These are phyloP conservation scores for Plectropomus leopardus DNA, from an alignment of 2,113 vertebrate species.

Conservation along the genomic window DNA sequence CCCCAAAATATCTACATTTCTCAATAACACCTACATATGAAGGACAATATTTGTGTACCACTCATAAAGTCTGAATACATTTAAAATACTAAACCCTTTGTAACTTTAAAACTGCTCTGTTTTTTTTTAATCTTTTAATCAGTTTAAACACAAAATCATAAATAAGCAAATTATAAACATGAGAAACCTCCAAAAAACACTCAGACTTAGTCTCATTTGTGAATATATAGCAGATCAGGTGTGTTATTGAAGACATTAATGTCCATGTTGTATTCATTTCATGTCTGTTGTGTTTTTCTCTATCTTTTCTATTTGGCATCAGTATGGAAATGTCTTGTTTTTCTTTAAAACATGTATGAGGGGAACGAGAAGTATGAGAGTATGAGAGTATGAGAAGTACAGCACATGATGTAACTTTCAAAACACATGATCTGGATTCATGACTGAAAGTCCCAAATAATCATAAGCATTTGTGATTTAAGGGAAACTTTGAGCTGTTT, in stretches of 20 bases:
- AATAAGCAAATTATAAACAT: background rate
- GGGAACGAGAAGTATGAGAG: too few species aligned
- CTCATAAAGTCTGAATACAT: background rate
- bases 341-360: too few species aligned
- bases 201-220: background rate
- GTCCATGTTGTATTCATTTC: background rate
- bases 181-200: background rate
- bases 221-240: background rate
- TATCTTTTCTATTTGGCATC: background rate
- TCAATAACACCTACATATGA: conserved; percentile 27
- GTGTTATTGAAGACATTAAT: background rate
- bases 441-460: conserved; percentile 3
- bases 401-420: conserved; percentile 9
- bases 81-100: background rate
- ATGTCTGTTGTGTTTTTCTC: background rate
- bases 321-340: background rate
- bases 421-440: conserved; percentile 18
- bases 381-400: too few species aligned
- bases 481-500: conserved; percentile 13
- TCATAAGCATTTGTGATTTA: conserved; percentile 21
- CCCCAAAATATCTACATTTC: conserved; percentile 12
- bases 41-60: background rate
- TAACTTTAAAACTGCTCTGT: background rate
- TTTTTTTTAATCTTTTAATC: background rate
- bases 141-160: background rate